Evolutionary conservation across 2,888 invertebrate species (phyloP).

Genomic region (Hirudinaria manillensis): DNA sequence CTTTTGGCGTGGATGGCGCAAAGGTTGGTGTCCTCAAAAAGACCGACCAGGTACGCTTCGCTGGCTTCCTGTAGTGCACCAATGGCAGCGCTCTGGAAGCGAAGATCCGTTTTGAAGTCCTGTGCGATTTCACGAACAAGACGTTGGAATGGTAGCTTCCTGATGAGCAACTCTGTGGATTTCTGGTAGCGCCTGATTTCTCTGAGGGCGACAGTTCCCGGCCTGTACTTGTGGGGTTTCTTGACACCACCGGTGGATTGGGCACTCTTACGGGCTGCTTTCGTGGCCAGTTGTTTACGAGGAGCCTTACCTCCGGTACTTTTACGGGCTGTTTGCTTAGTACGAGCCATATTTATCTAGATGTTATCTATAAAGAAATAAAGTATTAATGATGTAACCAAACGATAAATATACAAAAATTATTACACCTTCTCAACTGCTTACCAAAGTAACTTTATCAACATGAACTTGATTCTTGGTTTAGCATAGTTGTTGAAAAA

Average conservation of each 20-base stretch:
- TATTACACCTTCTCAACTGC: too few species aligned
- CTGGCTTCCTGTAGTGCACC: slow-evolving; percentile 45
- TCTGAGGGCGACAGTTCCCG: slow-evolving; percentile 54
- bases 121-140: slow-evolving; percentile 55
- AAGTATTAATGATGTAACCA: too few species aligned
- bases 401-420: too few species aligned
- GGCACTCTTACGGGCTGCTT: slow-evolving; percentile 54
- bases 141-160: slow-evolving; percentile 54
- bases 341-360: slow-evolving; percentile 50
- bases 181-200: slow-evolving; percentile 55
- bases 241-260: slow-evolving; percentile 55
- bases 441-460: too few species aligned
- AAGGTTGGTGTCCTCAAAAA: slow-evolving; percentile 95
- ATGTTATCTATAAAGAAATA: background rate
- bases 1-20: slow-evolving; percentile 95
- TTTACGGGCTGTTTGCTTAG: slow-evolving; percentile 55
- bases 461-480: too few species aligned
- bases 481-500: too few species aligned
- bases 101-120: slow-evolving; percentile 55
- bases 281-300: slow-evolving; percentile 54
- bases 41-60: slow-evolving; percentile 43
- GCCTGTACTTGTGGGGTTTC: slow-evolving; percentile 54
- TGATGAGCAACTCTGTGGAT: slow-evolving; percentile 53
- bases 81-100: slow-evolving; percentile 55
- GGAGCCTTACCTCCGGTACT: slow-evolving; percentile 55